Conservation (phyloP, 2,888 invertebrate genomes). For the Archips crataeganus region DNA sequence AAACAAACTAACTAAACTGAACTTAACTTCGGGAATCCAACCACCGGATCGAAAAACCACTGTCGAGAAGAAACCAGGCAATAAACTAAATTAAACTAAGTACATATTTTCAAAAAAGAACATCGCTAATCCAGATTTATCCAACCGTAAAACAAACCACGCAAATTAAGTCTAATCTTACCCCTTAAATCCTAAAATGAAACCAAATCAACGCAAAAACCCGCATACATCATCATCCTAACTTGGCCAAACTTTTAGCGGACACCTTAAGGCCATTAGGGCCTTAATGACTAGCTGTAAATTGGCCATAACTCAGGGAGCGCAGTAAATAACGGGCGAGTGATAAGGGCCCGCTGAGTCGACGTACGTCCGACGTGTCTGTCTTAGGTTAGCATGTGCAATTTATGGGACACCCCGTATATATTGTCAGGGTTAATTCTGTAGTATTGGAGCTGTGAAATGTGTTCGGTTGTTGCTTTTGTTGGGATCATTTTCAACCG, state of each 20-base stretch:
- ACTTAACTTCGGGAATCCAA: no score
- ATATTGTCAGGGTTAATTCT: conserved; percentile 51
- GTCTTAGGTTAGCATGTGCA: conserved; percentile 79
- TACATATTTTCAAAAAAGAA: no score
- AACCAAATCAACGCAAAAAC: conserved; percentile 45
- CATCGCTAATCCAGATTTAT: not conserved
- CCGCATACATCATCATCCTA: conserved; percentile 60
- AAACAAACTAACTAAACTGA: no score
- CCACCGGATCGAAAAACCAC: no score
- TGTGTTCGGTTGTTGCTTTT: conserved; percentile 22
- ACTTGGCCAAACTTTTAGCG: conserved; percentile 78
- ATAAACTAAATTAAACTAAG: no score
- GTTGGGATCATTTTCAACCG: not conserved
- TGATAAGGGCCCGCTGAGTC: conserved; percentile 84
- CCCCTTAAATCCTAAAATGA: conserved; percentile 49
- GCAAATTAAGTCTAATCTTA: conserved; percentile 20
- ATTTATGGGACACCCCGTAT: conserved; percentile 68
- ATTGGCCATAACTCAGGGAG: conserved; percentile 84
- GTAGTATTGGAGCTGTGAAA: conserved; percentile 32
- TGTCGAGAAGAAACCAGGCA: no score
- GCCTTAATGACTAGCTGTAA: conserved; percentile 84
- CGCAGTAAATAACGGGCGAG: conserved; percentile 80
- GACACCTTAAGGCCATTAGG: conserved; percentile 84
- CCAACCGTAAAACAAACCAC: not conserved
- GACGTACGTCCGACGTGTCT: conserved; percentile 78